Conservation (phyloP, 1,140 invertebrate species). For the Uloborus diversus region DNA sequence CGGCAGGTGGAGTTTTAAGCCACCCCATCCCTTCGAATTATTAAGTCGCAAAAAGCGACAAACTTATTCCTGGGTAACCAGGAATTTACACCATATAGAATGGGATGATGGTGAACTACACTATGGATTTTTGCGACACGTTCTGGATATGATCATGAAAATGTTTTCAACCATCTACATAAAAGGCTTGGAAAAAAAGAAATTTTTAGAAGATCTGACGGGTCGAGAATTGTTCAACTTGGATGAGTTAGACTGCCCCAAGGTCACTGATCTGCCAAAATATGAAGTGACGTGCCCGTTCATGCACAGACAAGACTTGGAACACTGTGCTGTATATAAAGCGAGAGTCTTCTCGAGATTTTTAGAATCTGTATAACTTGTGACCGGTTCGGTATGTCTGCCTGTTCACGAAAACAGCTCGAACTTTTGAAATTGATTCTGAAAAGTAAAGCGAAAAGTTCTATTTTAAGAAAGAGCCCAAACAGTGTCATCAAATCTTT, state of each 20-base stretch:
- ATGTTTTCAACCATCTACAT: neutral
- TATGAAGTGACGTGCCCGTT: neutral
- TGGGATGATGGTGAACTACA: neutral
- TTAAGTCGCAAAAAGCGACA: neutral
- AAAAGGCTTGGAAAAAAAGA: neutral
- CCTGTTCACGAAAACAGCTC: neutral
- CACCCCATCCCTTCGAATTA: neutral
- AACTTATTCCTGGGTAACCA: neutral
- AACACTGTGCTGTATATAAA: neutral
- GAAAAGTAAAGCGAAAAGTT: neutral
- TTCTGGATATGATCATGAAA: neutral
- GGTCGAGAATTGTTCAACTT: neutral
- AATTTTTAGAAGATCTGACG: neutral
- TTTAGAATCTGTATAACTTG: neutral
- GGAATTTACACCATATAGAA: neutral
- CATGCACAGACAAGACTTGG: neutral
- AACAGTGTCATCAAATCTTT: conserved; percentile 1
- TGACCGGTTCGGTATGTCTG: neutral
- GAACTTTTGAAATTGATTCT: neutral
- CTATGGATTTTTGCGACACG: neutral
- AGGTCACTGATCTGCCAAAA: neutral
- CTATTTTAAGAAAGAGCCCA: neutral
- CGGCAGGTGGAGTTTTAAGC: neutral
- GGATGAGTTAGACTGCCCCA: neutral
- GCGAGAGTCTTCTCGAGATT: neutral